Percentiles rank a stretch among this genome's conserved stretches.
phyloP scores from a whole-genome alignment of 2,888 invertebrate genomes.

The Poecilus cupreus region DNA sequence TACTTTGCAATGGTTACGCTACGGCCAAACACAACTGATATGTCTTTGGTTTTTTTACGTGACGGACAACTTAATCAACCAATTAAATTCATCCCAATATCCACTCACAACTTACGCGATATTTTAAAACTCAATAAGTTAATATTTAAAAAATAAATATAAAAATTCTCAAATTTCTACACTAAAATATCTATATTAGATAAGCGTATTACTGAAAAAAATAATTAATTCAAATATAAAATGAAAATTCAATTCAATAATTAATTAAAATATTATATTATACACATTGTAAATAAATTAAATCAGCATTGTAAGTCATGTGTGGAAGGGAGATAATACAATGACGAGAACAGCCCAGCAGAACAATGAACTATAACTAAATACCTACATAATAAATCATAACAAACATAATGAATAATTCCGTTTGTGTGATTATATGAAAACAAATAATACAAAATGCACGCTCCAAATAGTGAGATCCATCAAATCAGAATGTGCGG shows the following conservation, averaged over 20 bases:
- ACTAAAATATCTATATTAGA: conserved; percentile 24
- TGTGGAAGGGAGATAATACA: neutral
- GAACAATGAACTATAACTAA: conserved; percentile 12
- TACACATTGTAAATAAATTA: neutral
- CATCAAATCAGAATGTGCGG: conserved; percentile 34
- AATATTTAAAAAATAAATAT: neutral
- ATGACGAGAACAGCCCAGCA: conserved; percentile 5
- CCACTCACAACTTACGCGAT: conserved; percentile 17
- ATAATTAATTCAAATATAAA: neutral
- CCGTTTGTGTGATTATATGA: neutral
- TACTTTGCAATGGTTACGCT: conserved; percentile 52
- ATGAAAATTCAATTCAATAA: neutral
- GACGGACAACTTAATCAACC: conserved; percentile 31
- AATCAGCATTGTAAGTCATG: neutral
- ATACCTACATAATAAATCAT: conserved; percentile 15
- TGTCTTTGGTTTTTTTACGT: conserved; percentile 55
- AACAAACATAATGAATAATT: conserved; percentile 10
- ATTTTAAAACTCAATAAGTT: neutral
- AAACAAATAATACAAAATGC: conserved; percentile 15
- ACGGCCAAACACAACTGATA: conserved; percentile 58
- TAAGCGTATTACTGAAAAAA: neutral
- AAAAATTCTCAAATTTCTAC: neutral
- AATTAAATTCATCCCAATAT: conserved; percentile 15
- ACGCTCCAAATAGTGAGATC: conserved; percentile 44
- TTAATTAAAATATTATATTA: neutral